Evolutionary conservation across 2,888 invertebrate species (phyloP).

Genomic region (Cremastinae sp.): DNA sequence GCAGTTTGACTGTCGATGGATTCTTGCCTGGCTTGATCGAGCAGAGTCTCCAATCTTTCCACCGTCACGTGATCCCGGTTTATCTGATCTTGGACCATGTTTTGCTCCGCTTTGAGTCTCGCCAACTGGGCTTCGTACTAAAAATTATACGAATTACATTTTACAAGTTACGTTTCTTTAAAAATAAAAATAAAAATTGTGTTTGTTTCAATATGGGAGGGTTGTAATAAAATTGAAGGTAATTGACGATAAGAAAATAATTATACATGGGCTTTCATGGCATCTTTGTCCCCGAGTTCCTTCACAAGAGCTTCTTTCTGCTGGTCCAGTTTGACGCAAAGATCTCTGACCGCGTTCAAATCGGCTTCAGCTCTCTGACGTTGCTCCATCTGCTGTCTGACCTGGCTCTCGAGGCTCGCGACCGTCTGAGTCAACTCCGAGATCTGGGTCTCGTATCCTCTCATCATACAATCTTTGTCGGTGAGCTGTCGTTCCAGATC

Average conservation of each 20-base stretch:
- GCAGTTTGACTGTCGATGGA: constrained; percentile 84
- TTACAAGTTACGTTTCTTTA: background rate
- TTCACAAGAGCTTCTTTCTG: constrained; percentile 85
- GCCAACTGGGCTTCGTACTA: constrained; percentile 82
- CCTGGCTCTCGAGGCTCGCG: constrained; percentile 85
- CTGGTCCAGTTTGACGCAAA: constrained; percentile 85
- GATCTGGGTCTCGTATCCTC: constrained; percentile 83
- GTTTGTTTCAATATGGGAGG: too few species aligned
- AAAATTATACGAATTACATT: constrained; percentile 57
- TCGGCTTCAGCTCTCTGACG: constrained; percentile 84
- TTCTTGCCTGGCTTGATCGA: constrained; percentile 83
- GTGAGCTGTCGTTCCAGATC: constrained; percentile 85
- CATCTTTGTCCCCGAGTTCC: constrained; percentile 82
- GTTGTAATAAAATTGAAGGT: too few species aligned
- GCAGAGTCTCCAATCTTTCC: constrained; percentile 83
- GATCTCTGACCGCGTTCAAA: constrained; percentile 83
- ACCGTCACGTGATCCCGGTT: constrained; percentile 81
- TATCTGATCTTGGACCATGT: constrained; percentile 79
- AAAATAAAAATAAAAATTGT: background rate
- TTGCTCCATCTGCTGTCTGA: constrained; percentile 83
- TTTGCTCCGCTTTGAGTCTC: constrained; percentile 80
- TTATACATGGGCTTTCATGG: constrained; percentile 80
- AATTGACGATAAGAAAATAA: too few species aligned
- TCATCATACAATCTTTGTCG: constrained; percentile 82
- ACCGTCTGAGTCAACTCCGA: constrained; percentile 80